These are phyloP conservation scores for Apoda limacodes DNA, from an alignment of 2,888 invertebrate genomes.

Conservation along the genomic window DNA sequence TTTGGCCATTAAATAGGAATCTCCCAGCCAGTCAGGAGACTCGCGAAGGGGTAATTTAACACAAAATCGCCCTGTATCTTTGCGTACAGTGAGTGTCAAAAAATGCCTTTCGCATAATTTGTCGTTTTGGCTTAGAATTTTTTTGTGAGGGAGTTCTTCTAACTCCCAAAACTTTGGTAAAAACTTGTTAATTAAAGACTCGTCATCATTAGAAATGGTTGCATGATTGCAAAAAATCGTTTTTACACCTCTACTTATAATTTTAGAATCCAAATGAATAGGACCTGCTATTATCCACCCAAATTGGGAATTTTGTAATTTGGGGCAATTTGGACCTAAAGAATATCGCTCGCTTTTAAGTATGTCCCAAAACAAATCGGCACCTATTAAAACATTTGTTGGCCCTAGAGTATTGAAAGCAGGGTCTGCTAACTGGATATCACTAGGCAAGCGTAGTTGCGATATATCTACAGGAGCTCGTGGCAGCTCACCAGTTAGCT, in stretches of 20 bases:
- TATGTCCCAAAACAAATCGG: slow-evolving; percentile 19
- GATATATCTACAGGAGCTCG: slow-evolving; percentile 7
- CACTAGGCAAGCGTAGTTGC: slow-evolving; percentile 11
- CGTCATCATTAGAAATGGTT: background rate
- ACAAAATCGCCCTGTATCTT: slow-evolving; percentile 5
- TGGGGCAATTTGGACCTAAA: slow-evolving; percentile 2
- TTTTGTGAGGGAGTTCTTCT: slow-evolving; percentile 5
- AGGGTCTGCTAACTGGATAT: slow-evolving; percentile 18
- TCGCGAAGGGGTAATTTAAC: slow-evolving; percentile 6
- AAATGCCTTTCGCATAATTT: slow-evolving; percentile 7
- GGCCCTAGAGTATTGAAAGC: slow-evolving; percentile 12
- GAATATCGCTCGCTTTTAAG: slow-evolving; percentile 1
- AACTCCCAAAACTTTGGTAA: slow-evolving; percentile 9
- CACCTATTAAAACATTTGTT: slow-evolving; percentile 17
- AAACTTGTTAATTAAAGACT: slow-evolving; percentile 3
- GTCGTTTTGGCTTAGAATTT: slow-evolving; percentile 1
- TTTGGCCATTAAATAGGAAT: slow-evolving; percentile 6
- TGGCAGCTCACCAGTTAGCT: slow-evolving; percentile 16
- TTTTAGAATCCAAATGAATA: slow-evolving; percentile 8
- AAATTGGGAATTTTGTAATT: slow-evolving; percentile 1
- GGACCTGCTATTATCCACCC: slow-evolving; percentile 10
- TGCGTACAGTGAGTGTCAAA: slow-evolving; percentile 1
- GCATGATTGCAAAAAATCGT: slow-evolving; percentile 12
- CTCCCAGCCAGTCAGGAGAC: slow-evolving; percentile 4
- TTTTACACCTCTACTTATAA: background rate